Conservation (phyloP, 2,797 vertebrate genomes). For the Lithobates sylvaticus region DNA sequence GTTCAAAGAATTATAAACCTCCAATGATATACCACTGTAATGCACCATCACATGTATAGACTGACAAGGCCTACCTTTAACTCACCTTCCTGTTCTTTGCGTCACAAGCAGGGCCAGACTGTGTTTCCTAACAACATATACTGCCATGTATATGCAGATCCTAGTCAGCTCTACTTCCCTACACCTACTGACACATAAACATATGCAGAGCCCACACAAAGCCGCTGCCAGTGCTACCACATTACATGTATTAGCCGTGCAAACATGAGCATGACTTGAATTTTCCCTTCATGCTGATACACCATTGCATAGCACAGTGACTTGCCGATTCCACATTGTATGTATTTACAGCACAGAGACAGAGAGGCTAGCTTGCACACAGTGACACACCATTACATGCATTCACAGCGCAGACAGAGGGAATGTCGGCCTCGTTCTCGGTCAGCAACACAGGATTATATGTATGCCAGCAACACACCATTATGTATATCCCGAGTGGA, state of each 20-base stretch:
- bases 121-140: neutral
- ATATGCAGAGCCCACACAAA: neutral
- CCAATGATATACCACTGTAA: too few relatives aligned
- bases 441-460: neutral
- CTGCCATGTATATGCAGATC: neutral
- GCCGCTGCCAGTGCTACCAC: neutral
- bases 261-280: neutral
- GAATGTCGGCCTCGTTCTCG: neutral
- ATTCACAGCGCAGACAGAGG: neutral
- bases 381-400: neutral
- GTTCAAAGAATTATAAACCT: too few relatives aligned
- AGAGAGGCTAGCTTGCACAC: neutral
- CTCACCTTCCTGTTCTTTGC: too few relatives aligned
- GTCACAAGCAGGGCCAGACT: too few relatives aligned
- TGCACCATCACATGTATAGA: too few relatives aligned
- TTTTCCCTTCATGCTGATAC: neutral
- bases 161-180: neutral
- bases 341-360: constrained; percentile 11
- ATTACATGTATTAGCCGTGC: neutral
- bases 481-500: neutral
- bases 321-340: neutral
- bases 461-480: neutral
- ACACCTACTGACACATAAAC: neutral
- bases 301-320: neutral
- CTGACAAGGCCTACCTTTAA: too few relatives aligned